Percentiles rank a stretch among this genome's conserved stretches.
phyloP scores from a whole-genome alignment of 2,113 vertebrate species.

The Recurvirostra avosetta region DNA sequence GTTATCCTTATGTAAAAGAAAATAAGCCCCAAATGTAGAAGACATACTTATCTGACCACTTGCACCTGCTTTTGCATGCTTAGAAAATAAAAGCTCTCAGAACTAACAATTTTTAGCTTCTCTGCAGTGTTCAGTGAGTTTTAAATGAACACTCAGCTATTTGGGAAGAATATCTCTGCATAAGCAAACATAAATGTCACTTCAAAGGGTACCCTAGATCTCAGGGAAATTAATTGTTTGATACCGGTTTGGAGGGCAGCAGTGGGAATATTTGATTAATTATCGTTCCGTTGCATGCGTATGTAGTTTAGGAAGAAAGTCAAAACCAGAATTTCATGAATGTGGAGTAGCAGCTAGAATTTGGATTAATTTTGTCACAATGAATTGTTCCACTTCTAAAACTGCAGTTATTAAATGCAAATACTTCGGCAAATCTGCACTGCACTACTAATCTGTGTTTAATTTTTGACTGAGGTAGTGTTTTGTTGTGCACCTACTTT shows the following conservation, averaged over 20 bases:
- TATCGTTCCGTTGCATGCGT: fast-evolving
- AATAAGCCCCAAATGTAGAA: neutral
- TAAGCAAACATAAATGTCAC: neutral
- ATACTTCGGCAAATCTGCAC: neutral
- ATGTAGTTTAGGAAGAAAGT: neutral
- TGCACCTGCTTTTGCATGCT: neutral
- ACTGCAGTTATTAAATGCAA: neutral
- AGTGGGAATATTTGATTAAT: neutral
- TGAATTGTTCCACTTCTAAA: neutral
- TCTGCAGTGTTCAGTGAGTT: neutral
- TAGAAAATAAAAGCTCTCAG: neutral
- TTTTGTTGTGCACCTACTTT: neutral
- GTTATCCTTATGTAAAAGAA: neutral
- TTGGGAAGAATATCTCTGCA: neutral
- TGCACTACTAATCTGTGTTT: neutral
- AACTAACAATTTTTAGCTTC: neutral
- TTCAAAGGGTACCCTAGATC: neutral
- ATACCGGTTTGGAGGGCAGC: neutral
- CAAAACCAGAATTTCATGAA: neutral
- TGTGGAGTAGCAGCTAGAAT: neutral
- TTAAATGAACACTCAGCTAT: neutral
- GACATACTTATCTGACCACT: neutral
- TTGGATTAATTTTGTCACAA: neutral
- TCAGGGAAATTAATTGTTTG: neutral
- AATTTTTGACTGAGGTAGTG: neutral